These are phyloP conservation scores for Trypoxylon attenuatum DNA, from an alignment of 2,888 invertebrate species.

Conservation along the genomic window DNA sequence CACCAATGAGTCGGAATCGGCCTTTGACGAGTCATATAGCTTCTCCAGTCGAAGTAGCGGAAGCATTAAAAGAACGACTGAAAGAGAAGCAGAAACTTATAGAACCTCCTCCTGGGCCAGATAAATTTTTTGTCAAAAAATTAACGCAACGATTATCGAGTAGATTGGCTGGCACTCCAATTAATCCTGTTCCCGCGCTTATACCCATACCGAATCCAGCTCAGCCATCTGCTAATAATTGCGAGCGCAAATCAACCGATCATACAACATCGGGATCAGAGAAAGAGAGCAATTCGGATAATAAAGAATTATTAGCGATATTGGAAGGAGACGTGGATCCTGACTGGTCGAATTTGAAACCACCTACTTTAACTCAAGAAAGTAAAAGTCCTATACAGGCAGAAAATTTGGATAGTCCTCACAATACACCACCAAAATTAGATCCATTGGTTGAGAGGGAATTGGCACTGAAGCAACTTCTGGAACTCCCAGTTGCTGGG, in stretches of 20 bases:
- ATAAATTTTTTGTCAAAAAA: constrained; percentile 77
- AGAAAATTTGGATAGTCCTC: constrained; percentile 23
- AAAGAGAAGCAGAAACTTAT: constrained; percentile 74
- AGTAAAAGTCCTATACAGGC: constrained; percentile 37
- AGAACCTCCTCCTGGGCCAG: constrained; percentile 72
- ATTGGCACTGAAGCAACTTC: constrained; percentile 77
- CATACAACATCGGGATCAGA: constrained; percentile 33
- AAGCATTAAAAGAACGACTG: constrained; percentile 76
- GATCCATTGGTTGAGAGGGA: constrained; percentile 76
- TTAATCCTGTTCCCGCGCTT: constrained; percentile 50
- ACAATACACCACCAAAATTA: constrained; percentile 60
- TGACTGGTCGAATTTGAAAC: constrained; percentile 71
- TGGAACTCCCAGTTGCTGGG: constrained; percentile 73
- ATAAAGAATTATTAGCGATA: constrained; percentile 77
- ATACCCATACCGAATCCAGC: constrained; percentile 51
- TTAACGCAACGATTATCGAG: constrained; percentile 76
- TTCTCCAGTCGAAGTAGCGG: constrained; percentile 76
- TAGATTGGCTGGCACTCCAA: constrained; percentile 67
- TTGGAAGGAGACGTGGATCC: constrained; percentile 77
- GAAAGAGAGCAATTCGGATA: constrained; percentile 68
- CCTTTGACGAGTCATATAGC: constrained; percentile 77
- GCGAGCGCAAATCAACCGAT: constrained; percentile 31
- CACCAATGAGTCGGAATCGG: constrained; percentile 49
- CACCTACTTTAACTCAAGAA: constrained; percentile 53
- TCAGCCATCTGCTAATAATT: constrained; percentile 17